These are phyloP conservation scores for Amazona guildingii DNA, from an alignment of 2,113 vertebrate species.

Conservation along the genomic window DNA sequence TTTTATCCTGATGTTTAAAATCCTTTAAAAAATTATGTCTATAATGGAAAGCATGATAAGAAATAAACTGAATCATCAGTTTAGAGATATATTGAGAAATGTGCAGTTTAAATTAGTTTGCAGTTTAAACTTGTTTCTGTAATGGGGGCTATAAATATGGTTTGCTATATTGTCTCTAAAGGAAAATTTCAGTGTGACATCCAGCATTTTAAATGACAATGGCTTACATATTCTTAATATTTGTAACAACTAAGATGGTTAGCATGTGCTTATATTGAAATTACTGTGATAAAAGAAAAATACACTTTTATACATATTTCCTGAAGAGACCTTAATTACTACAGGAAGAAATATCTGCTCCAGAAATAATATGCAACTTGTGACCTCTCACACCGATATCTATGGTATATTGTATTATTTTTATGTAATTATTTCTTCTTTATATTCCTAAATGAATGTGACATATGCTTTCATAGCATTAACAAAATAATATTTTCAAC, in stretches of 20 bases:
- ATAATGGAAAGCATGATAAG: not conserved
- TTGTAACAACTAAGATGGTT: not conserved
- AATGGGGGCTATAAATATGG: not conserved
- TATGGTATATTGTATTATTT: not conserved
- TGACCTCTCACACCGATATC: not conserved
- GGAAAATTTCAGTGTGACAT: not conserved
- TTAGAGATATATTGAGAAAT: not conserved
- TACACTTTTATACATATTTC: not conserved
- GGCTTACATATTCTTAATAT: not conserved
- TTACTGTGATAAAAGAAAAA: not conserved
- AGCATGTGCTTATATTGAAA: not conserved
- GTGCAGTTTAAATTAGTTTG: not conserved
- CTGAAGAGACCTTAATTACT: not conserved
- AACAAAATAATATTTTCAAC: not conserved
- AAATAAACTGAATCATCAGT: not conserved
- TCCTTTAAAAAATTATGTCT: not conserved
- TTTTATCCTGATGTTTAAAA: not conserved
- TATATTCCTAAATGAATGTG: not conserved
- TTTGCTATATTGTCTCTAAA: not conserved
- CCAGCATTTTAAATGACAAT: not conserved
- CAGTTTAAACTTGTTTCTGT: not conserved
- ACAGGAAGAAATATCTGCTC: not conserved
- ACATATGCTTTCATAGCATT: not conserved
- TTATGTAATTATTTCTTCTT: not conserved
- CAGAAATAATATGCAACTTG: not conserved